A percentile compares a stretch with the other conserved stretches of the same genome.
Evolutionary conservation across 2,113 vertebrate species (phyloP).

Genomic region (Eptesicus fuscus): DNA sequence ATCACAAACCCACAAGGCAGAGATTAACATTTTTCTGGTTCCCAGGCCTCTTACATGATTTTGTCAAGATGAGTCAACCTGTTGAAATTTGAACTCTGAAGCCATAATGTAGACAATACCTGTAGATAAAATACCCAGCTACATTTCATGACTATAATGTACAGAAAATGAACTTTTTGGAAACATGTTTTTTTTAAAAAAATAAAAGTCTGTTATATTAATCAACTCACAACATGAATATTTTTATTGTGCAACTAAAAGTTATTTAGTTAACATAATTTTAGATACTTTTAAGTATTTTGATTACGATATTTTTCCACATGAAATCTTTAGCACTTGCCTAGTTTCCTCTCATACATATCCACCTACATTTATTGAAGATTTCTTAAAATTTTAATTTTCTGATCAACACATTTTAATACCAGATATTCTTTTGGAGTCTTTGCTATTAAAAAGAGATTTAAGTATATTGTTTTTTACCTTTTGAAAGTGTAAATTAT

Average conservation of each 20-base stretch:
- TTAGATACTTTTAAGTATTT: not conserved
- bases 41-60: not conserved
- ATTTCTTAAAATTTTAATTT: not conserved
- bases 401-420: not conserved
- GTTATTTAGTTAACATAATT: not conserved
- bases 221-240: not conserved
- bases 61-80: not conserved
- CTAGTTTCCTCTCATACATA: not conserved
- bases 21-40: not conserved
- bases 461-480: not conserved
- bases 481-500: not conserved
- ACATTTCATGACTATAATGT: not conserved
- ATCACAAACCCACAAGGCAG: not conserved
- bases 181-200: not conserved
- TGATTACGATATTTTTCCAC: not conserved
- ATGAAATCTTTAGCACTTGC: not conserved
- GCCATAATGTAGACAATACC: not conserved
- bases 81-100: not conserved
- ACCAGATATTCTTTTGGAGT: not conserved
- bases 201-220: not conserved
- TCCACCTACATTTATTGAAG: not conserved
- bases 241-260: slow-evolving; percentile 8
- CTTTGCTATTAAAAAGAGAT: not conserved
- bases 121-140: not conserved
- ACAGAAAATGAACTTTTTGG: not conserved